These are phyloP conservation scores for Anas platyrhynchos DNA, from an alignment of 2,113 vertebrate species.

Conservation along the genomic window DNA sequence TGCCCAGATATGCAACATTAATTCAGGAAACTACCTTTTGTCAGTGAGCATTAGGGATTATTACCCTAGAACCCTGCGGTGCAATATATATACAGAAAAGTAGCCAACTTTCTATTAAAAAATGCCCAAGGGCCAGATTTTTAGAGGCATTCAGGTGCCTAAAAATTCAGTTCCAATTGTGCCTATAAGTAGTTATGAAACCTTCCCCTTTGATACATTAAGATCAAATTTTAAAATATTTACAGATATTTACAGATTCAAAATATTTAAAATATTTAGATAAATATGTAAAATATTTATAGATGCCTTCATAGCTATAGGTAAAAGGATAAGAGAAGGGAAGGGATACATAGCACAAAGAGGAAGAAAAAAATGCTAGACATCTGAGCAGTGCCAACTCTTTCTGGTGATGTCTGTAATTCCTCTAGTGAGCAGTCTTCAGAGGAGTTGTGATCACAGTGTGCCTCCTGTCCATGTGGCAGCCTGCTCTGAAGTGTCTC, in stretches of 20 bases:
- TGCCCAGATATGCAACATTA: slow-evolving; percentile 36
- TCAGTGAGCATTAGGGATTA: slow-evolving; percentile 29
- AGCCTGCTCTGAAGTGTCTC: not conserved
- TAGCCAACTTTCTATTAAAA: slow-evolving; percentile 6
- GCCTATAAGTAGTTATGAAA: not conserved
- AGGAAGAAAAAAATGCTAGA: not conserved
- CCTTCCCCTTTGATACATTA: fast-evolving
- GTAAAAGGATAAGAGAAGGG: not conserved
- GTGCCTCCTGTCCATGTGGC: not conserved
- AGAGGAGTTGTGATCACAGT: not conserved
- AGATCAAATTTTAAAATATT: not conserved
- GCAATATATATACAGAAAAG: slow-evolving; percentile 36
- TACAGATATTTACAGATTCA: not conserved
- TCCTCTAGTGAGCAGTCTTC: not conserved
- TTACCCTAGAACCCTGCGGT: slow-evolving; percentile 14
- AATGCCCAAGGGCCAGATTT: not conserved
- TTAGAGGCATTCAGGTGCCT: not conserved
- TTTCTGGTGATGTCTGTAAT: not conserved
- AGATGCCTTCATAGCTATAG: not conserved
- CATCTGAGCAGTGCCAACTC: not conserved
- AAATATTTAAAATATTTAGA: no score
- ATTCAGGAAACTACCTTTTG: slow-evolving; percentile 55
- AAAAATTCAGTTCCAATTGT: not conserved
- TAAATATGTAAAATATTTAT: not conserved
- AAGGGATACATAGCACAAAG: not conserved